Base-by-base conservation (phyloP, 1,140 invertebrate genomes). In the Pomacea maculata region DNA sequence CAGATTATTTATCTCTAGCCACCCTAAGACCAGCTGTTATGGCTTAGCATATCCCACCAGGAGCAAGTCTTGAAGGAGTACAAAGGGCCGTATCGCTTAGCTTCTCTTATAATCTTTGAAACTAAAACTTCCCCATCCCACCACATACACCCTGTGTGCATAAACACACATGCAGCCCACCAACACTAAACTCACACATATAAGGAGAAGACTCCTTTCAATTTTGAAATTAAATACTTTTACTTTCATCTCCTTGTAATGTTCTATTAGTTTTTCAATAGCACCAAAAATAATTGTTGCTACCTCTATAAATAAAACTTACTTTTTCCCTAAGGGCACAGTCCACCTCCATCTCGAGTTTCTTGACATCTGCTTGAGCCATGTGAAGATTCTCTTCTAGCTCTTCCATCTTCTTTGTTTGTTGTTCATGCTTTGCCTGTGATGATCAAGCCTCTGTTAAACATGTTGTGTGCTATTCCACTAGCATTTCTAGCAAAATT, bases 251-350 rank as follows among this genome's bases (percentile, higher is more conserved):
- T 65, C 17, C 64, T 65, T 45, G 3, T 45, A 45, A 45, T 45
- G 34, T 45, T 45, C 34, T 45, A 45, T 45, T 45, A 45, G 34
- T 45, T 45, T 45, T 6, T 6, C 34, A 45, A 45, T 45, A 45
- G 67, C 4, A 75, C 0, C 15, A 76, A 55, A 52, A 6, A 34
- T 77, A 6, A 34, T 77, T n/a, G 11, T 61, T n/a, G 55, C 25
- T 73, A 57, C 1, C n/a, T 52, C 61, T 65, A 45, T 9, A 76
- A 14, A 75, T 65, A 63, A 4, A 21, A 34, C 55, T 55, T 29
- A 89, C 88, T 83, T 89, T 90, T 80, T 90, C 88, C 76, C 89
- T 86, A 15, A 82, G 52, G 10, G 84, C 83, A 68, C 83, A 82
- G 67, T 90, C 89, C 19, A 87, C 55, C 25, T 88, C 87, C 83